Conservation (phyloP, 2,797 vertebrate genomes). For the Danio aesculapii region DNA sequence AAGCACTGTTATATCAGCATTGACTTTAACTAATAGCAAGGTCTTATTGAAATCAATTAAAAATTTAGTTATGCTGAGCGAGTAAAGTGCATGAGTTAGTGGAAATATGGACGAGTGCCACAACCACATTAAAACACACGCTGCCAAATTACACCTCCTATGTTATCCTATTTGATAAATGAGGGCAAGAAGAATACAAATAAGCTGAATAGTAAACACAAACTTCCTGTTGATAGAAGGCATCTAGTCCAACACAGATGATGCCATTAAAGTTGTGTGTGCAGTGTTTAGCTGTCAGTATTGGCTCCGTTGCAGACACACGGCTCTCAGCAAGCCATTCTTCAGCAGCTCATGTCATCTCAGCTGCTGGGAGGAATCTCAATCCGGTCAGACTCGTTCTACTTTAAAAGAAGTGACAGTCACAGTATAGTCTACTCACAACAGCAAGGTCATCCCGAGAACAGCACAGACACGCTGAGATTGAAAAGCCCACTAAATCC, state of each 20-base stretch:
- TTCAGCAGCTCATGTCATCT: slow-evolving; percentile 16
- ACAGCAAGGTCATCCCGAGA: slow-evolving; percentile 38
- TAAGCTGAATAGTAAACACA: slow-evolving; percentile 6
- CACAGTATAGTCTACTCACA: slow-evolving; percentile 26
- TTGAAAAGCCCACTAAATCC: slow-evolving; percentile 20
- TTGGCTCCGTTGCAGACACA: slow-evolving; percentile 2
- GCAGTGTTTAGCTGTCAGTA: background rate
- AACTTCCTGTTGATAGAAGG: slow-evolving; percentile 4
- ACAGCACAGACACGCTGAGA: slow-evolving; percentile 23
- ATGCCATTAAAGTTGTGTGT: slow-evolving; percentile 15
- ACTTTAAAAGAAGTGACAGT: slow-evolving; percentile 27
- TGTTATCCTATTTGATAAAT: slow-evolving; percentile 14
- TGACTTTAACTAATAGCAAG: slow-evolving; percentile 5
- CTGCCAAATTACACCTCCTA: slow-evolving; percentile 13
- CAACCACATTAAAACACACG: slow-evolving; percentile 29
- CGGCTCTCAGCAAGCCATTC: slow-evolving; percentile 19
- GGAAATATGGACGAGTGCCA: slow-evolving; percentile 46
- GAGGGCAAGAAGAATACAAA: slow-evolving; percentile 47
- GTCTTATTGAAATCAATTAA: slow-evolving; percentile 11
- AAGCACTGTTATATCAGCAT: background rate
- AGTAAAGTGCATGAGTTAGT: slow-evolving; percentile 9
- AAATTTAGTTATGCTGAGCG: slow-evolving; percentile 12
- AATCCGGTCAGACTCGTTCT: background rate
- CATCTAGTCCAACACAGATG: slow-evolving; percentile 15
- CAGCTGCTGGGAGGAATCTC: slow-evolving; percentile 30